Evolutionary conservation across 2,888 invertebrate genomes (phyloP).

Genomic region (Odiellus spinosus): DNA sequence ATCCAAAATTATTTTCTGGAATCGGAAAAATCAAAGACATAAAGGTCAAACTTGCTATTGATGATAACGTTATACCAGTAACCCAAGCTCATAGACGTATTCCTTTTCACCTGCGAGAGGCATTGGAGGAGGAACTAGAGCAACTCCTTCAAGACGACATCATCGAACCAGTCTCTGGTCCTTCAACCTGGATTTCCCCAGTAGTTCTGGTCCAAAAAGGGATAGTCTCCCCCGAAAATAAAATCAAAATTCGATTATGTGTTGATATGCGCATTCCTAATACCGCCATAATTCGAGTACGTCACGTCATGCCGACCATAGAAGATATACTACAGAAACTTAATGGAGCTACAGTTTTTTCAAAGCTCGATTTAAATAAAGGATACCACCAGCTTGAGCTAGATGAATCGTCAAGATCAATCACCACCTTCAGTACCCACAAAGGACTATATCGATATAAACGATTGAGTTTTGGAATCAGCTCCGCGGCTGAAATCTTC

Average conservation of each 20-base stretch:
- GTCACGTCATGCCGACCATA: background rate
- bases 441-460: constrained; percentile 25
- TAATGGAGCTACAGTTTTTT: constrained; percentile 14
- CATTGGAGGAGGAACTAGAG: constrained; percentile 1
- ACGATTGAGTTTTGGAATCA: background rate
- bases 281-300: background rate
- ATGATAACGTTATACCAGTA: constrained; percentile 10
- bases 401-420: constrained; percentile 22
- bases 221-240: no score
- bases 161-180: background rate
- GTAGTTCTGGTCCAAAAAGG: background rate
- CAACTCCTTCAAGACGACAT: background rate
- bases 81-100: constrained; percentile 15
- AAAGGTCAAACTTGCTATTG: constrained; percentile 6
- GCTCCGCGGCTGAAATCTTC: background rate
- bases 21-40: constrained; percentile 3
- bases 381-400: constrained; percentile 29
- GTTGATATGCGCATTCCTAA: background rate
- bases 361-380: constrained; percentile 26
- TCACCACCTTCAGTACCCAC: constrained; percentile 29
- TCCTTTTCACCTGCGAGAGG: constrained; percentile 18
- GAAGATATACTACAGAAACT: background rate
- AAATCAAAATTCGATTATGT: background rate
- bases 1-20: background rate
- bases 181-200: background rate